Percentiles rank a stretch among this genome's conserved stretches.
Conservation (phyloP, 2,888 invertebrate species). For the Chaetogeoica ovagalla region DNA sequence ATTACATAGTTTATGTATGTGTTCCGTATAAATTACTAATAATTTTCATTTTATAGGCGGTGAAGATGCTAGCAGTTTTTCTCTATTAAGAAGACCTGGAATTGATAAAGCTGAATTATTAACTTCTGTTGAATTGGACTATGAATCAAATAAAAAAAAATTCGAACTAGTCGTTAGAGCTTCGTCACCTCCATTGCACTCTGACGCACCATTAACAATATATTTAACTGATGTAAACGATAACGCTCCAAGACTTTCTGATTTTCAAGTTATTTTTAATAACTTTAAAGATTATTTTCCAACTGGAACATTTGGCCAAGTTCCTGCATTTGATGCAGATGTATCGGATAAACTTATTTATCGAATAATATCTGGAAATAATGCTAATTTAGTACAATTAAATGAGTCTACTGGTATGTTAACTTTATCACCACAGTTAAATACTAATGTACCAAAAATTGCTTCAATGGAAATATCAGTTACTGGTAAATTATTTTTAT, state of each 20-base stretch:
- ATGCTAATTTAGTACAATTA: conserved; percentile 82
- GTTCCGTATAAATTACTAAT: neutral
- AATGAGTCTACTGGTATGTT: conserved; percentile 80
- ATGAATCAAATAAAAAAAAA: conserved; percentile 89
- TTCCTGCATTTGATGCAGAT: conserved; percentile 94
- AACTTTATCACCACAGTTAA: conserved; percentile 85
- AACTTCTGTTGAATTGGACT: conserved; percentile 90
- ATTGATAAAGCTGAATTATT: conserved; percentile 84
- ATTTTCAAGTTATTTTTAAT: conserved; percentile 90
- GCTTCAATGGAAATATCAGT: conserved; percentile 94
- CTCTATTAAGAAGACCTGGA: conserved; percentile 77
- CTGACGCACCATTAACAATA: conserved; percentile 85
- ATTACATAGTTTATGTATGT: too few relatives aligned
- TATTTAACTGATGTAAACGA: conserved; percentile 93
- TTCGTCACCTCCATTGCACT: conserved; percentile 84
- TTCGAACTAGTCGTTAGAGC: conserved; percentile 88
- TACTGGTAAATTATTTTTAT: conserved; percentile 64
- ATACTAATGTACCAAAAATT: conserved; percentile 91
- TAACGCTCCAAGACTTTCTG: conserved; percentile 87
- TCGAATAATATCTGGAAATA: conserved; percentile 86
- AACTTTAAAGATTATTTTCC: conserved; percentile 94
- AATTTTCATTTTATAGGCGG: conserved; percentile 64
- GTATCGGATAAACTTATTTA: conserved; percentile 85
- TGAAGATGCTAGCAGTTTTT: conserved; percentile 85
- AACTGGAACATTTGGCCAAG: conserved; percentile 83